These are phyloP conservation scores for Cepphus grylle DNA, from an alignment of 2,113 vertebrate genomes.

Conservation along the genomic window DNA sequence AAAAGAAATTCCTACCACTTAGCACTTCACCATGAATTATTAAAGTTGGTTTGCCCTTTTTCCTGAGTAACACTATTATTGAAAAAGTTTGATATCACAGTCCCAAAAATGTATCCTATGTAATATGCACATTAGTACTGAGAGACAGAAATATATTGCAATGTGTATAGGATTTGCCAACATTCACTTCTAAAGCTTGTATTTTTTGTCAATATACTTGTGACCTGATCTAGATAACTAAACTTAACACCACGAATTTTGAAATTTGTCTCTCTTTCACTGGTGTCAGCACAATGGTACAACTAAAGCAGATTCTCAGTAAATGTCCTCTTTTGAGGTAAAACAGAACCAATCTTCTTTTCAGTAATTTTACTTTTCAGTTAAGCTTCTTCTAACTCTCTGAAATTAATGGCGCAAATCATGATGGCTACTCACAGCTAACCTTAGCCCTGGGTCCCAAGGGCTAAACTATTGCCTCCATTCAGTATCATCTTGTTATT, in stretches of 20 bases:
- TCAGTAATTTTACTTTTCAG: background rate
- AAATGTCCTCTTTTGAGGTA: background rate
- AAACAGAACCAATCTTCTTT: background rate
- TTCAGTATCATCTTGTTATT: background rate
- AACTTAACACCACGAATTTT: background rate
- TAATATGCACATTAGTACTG: background rate
- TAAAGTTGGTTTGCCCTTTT: background rate
- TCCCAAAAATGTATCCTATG: background rate
- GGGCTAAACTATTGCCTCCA: background rate
- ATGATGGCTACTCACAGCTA: background rate
- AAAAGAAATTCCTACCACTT: background rate
- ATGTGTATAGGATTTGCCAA: background rate
- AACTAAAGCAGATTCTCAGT: background rate
- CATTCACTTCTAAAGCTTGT: background rate
- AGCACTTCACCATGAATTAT: background rate
- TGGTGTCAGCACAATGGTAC: background rate
- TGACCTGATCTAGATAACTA: background rate
- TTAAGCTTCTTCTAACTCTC: background rate
- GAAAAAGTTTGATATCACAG: background rate
- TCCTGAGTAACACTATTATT: background rate
- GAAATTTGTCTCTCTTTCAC: background rate
- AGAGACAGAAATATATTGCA: background rate
- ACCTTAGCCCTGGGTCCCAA: background rate
- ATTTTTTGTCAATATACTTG: background rate
- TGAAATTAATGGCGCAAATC: background rate